These are phyloP conservation scores for Ypsolopha sequella DNA, from an alignment of 2,888 invertebrate genomes.

Conservation along the genomic window DNA sequence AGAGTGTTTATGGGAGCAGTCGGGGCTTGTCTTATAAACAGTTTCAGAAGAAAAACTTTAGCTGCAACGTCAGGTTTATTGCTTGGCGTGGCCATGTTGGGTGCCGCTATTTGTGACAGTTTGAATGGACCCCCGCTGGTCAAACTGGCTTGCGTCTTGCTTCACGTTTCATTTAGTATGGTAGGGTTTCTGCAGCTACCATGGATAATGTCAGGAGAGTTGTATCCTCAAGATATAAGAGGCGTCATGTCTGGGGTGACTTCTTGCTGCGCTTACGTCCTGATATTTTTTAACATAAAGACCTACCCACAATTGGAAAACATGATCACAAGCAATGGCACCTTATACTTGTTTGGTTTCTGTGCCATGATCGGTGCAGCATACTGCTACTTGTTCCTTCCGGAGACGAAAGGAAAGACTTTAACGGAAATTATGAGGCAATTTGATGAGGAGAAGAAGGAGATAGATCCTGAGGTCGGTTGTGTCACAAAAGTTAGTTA, in stretches of 20 bases:
- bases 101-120: constrained; percentile 71
- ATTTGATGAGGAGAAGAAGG: constrained; percentile 62
- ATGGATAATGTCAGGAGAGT: constrained; percentile 81
- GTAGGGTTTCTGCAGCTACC: constrained; percentile 80
- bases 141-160: constrained; percentile 71
- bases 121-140: constrained; percentile 62
- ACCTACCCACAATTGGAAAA: constrained; percentile 75
- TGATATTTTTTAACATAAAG: constrained; percentile 79
- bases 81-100: constrained; percentile 75
- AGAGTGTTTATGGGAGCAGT: constrained; percentile 76
- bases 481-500: constrained; percentile 23
- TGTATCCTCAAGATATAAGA: constrained; percentile 77
- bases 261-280: constrained; percentile 76
- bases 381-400: constrained; percentile 73
- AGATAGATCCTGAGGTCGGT: constrained; percentile 42
- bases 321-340: constrained; percentile 71
- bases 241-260: constrained; percentile 79
- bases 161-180: constrained; percentile 81
- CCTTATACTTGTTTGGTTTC: constrained; percentile 73
- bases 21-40: constrained; percentile 75
- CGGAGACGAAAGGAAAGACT: constrained; percentile 78
- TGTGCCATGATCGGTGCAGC: constrained; percentile 72
- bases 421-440: constrained; percentile 76
- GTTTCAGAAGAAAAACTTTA: constrained; percentile 72
- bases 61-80: constrained; percentile 75